phyloP scores from a whole-genome alignment of 2,888 invertebrate species.

The Scelioninae gen. 1 region DNA sequence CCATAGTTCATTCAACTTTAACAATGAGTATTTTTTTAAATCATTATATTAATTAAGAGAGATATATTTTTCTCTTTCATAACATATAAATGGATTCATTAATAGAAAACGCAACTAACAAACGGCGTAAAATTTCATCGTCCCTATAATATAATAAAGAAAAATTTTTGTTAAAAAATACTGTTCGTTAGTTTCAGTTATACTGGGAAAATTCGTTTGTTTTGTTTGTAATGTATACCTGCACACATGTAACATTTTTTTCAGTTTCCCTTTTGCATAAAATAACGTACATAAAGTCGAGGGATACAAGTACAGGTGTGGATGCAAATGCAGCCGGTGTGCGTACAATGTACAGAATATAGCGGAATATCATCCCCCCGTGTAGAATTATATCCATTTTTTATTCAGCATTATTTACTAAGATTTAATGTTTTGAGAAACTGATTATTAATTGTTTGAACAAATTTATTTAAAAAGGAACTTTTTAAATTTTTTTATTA shows the following conservation, averaged over 20 bases:
- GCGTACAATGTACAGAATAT: slow-evolving; percentile 22
- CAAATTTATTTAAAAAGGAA: too few relatives aligned
- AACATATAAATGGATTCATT: background rate
- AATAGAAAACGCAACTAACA: background rate
- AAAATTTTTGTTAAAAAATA: slow-evolving; percentile 23
- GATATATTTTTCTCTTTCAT: background rate
- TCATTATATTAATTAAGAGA: too few relatives aligned
- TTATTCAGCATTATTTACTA: background rate
- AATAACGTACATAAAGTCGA: slow-evolving; percentile 25
- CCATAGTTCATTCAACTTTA: too few relatives aligned
- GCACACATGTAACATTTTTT: slow-evolving; percentile 57
- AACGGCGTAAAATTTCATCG: slow-evolving; percentile 5
- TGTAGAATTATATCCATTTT: slow-evolving; percentile 13
- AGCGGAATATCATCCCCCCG: slow-evolving; percentile 32
- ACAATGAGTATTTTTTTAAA: too few relatives aligned
- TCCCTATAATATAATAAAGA: slow-evolving; percentile 14
- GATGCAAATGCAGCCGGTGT: slow-evolving; percentile 53
- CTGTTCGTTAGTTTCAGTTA: slow-evolving; percentile 41
- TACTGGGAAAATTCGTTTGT: slow-evolving; percentile 16
- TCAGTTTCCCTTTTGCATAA: slow-evolving; percentile 58
- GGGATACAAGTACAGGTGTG: slow-evolving; percentile 56
- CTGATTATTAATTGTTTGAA: too few relatives aligned
- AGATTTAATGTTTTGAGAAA: background rate
- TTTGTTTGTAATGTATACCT: slow-evolving; percentile 41
- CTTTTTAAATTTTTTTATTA: too few relatives aligned